Evolutionary conservation across 2,888 invertebrate genomes (phyloP).

Genomic region (Andrena flavipes): DNA sequence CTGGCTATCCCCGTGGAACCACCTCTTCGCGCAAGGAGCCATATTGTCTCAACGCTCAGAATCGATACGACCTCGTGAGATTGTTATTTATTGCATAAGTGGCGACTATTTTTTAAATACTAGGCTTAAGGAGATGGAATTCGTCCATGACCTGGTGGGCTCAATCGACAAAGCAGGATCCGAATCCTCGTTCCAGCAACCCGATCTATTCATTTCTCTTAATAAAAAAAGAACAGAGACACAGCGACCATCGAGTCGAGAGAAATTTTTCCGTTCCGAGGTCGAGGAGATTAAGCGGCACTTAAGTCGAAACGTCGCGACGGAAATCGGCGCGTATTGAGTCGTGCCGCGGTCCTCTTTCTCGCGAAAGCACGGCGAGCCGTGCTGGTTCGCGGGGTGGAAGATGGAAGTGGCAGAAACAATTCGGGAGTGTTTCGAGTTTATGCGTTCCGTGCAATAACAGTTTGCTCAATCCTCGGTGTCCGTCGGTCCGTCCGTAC

Average conservation of each 20-base stretch:
- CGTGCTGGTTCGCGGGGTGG: constrained; percentile 35
- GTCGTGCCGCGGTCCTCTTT: constrained; percentile 34
- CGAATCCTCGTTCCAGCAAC: background rate
- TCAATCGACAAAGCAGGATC: background rate
- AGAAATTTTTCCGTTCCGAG: too few relatives aligned
- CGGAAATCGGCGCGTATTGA: background rate
- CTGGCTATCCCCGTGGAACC: background rate
- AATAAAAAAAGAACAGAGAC: too few relatives aligned
- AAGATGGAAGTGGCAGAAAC: constrained; percentile 28
- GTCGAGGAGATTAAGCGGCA: too few relatives aligned
- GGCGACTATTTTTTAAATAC: background rate
- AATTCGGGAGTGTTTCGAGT: constrained; percentile 73
- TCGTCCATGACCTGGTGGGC: background rate
- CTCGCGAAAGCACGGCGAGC: constrained; percentile 45
- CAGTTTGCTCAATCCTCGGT: constrained; percentile 83
- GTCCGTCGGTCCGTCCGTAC: constrained; percentile 83
- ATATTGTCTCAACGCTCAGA: background rate
- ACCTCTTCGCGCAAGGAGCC: too few relatives aligned
- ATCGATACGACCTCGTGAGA: background rate
- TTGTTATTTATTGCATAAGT: background rate
- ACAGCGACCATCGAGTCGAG: too few relatives aligned
- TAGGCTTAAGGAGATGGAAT: background rate
- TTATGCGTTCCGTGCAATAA: constrained; percentile 83
- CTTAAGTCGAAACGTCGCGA: background rate
- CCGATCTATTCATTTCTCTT: background rate